Evolutionary conservation across 2,113 vertebrate genomes (phyloP).

Genomic region (Canis aureus): DNA sequence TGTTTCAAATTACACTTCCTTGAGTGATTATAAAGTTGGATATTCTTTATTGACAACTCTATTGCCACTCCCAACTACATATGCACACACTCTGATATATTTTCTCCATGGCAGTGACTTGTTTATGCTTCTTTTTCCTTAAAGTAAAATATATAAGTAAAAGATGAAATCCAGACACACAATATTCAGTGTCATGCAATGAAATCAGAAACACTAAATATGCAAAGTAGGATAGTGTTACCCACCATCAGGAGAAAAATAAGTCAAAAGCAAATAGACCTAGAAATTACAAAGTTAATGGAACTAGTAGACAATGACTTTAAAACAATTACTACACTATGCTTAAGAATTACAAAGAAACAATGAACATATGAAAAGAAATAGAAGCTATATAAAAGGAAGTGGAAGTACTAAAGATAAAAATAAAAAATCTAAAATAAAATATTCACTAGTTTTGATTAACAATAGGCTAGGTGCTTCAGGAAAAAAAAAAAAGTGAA

Average conservation of each 20-base stretch:
- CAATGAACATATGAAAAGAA: neutral
- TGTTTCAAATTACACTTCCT: neutral
- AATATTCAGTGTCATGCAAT: neutral
- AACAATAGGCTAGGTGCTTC: neutral
- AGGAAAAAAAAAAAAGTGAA: neutral
- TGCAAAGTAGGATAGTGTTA: neutral
- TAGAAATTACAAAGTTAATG: neutral
- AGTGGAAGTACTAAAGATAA: neutral
- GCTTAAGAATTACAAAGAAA: neutral
- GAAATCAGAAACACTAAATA: neutral
- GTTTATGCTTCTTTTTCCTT: neutral
- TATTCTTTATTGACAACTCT: neutral
- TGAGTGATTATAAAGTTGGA: neutral
- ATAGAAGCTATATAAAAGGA: neutral
- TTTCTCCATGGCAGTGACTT: neutral
- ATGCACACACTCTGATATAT: neutral
- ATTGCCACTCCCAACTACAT: neutral
- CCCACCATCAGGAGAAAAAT: neutral
- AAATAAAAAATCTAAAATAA: neutral
- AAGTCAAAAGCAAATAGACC: neutral
- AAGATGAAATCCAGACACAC: neutral
- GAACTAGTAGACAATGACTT: neutral
- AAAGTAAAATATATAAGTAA: neutral
- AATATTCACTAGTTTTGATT: neutral
- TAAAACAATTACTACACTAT: neutral